Evolutionary conservation across 1,140 invertebrate genomes (phyloP).

Genomic region (Euglossa dilemma): DNA sequence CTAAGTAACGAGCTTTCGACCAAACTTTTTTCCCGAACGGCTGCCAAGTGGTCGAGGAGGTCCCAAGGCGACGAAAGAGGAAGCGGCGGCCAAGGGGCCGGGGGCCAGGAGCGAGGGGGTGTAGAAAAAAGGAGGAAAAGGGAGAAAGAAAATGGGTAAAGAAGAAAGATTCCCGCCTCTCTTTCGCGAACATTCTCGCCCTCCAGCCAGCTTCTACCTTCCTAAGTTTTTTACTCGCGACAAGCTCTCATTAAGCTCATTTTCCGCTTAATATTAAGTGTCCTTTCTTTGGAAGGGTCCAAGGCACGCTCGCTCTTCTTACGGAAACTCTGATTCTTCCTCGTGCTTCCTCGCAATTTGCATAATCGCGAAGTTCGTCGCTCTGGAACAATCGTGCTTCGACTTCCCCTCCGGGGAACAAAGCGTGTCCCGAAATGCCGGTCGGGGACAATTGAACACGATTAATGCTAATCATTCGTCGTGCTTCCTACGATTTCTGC

Average conservation of each 20-base stretch:
- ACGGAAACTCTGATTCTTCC: constrained; percentile 34
- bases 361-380: constrained; percentile 32
- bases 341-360: constrained; percentile 7
- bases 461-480: neutral
- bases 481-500: neutral
- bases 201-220: constrained; percentile 62
- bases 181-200: constrained; percentile 61
- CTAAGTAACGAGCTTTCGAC: constrained; percentile 75
- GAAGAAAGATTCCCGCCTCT: constrained; percentile 53
- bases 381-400: neutral
- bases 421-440: neutral
- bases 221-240: constrained; percentile 61
- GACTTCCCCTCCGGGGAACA: neutral
- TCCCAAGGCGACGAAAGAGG: constrained; percentile 39
- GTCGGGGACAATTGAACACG: neutral
- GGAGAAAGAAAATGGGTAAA: neutral
- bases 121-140: neutral
- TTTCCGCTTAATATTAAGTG: constrained; percentile 72
- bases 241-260: constrained; percentile 74
- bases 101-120: constrained; percentile 12
- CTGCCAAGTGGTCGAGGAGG: constrained; percentile 72
- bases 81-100: constrained; percentile 16
- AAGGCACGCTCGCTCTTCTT: constrained; percentile 14
- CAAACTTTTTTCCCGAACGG: constrained; percentile 73
- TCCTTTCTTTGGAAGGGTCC: constrained; percentile 48